phyloP scores from a whole-genome alignment of 2,888 invertebrate genomes.

The Lypha dubia region DNA sequence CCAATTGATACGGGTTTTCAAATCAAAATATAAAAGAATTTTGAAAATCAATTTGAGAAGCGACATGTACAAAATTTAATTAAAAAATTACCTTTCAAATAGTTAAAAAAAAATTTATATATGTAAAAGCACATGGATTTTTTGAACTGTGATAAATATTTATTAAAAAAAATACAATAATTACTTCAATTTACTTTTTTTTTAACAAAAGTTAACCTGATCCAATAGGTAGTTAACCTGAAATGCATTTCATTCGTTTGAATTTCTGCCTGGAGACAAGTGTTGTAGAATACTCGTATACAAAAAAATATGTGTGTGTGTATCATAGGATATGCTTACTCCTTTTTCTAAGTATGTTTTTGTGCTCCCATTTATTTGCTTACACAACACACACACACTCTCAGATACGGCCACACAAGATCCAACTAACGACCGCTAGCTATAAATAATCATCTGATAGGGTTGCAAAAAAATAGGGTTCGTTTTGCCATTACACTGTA shows the following conservation, averaged over 20 bases:
- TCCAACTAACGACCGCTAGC: constrained; percentile 32
- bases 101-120: too few relatives aligned
- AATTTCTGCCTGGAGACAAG: neutral
- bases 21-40: too few relatives aligned
- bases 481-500: neutral
- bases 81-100: too few relatives aligned
- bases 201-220: too few relatives aligned
- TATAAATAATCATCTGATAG: constrained; percentile 48
- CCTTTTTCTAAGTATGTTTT: constrained; percentile 18
- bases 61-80: too few relatives aligned
- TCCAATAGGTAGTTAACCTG: too few relatives aligned
- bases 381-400: neutral
- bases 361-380: constrained; percentile 16
- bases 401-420: neutral
- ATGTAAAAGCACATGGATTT: too few relatives aligned
- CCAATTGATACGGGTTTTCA: too few relatives aligned
- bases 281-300: neutral
- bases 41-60: too few relatives aligned
- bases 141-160: too few relatives aligned
- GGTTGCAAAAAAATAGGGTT: constrained; percentile 64
- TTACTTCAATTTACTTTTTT: too few relatives aligned
- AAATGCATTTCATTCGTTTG: constrained; percentile 3
- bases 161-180: too few relatives aligned
- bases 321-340: constrained; percentile 41
- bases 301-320: neutral